Evolutionary conservation across 2,888 invertebrate species (phyloP), one percentile per base, ranked within the genome.

Genomic region (Leptinotarsa rubiginosa): DNA sequence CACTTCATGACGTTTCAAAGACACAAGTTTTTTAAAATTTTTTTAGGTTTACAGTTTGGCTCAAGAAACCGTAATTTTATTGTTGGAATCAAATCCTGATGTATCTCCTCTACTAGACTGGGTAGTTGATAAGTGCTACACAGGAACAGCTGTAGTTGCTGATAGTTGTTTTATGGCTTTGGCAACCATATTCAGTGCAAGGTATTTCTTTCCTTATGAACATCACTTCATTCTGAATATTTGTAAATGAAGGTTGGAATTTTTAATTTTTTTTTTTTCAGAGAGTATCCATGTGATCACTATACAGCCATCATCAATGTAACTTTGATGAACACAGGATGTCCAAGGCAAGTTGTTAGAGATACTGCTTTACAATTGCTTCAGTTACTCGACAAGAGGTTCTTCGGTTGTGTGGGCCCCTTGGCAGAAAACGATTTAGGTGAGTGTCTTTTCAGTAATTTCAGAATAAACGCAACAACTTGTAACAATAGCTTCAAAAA

Each of bases 221-320:
- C 10, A 41, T 12, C 41, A 2, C 10, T 10, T 31, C 10, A 65
- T n/a, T 72, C 12, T 56, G 18, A 68, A 18, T 20, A 18, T 54
- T 54, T 18, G 20, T 18, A 7, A 54, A n/a, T n/a, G 47, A 41
- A 31, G n/a, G 18, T 13, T 5, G 18, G 56, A 67, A 56, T 67
- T 50, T 67, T 3, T 56, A 67, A 16, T 15, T 41, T 41, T 77
- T 76, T 81, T 87, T 88, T 12, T 88, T 56, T 7, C 41, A 96
- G 97, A 85, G 98, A 98, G 88, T 97, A 98, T 89, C 97, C 98
- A 2, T 98, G 97, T 87, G 98, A 98, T 88, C 97, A 98, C 89
- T 98, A 98, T 87, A 97, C 97, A 52, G 97, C 98, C 2, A 96
- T 99, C 83, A 96, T 99, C 85, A 99, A 98, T 87, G 96, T 99